Evolutionary conservation across 1,140 invertebrate species (phyloP), one percentile per base, ranked within the genome.

Genomic region (Philaenus spumarius): DNA sequence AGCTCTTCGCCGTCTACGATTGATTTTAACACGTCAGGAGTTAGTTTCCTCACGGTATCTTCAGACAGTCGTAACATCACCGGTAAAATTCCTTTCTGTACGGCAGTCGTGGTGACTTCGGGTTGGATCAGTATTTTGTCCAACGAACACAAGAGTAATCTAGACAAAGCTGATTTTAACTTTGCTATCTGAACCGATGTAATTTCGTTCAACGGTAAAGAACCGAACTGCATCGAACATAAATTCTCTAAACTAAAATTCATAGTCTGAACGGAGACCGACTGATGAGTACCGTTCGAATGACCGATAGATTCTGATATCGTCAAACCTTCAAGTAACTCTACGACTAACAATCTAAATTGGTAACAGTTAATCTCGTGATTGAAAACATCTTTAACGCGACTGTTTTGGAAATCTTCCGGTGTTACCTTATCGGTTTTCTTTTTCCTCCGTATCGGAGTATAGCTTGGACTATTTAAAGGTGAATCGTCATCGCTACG

Each of bases 171-270:
- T 0, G 79, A 74, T 67, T 83, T 83, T 6, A 83, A 67, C 17
- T 71, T 72, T 0, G 78, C 77, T 48, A 71, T 61, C 58, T 76
- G 66, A 20, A 64, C 39, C 26, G 57, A 9, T 64, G 62, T 26
- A 53, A 58, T 5, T 64, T 48, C n/a, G 64, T 65, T 34, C 1
- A 54, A 67, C 23, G 59, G 67, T 19, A 46, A 64, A 55, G 67
- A 75, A 59, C 76, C 76, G 61, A 83, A 84, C 55, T 85, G 80
- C 2, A 84, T 60, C 9, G 77, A 71, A 68, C 81, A 82, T 0
- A 84, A 63, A 30, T 79, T 80, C 26, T 82, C 77, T 15, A 83
- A 62, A 0, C 81, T 73, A 59, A 84, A 84, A 63, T 81, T 81
- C 1, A 83, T 68, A 15, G 80, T 78, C 47, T 82, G 78, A 60